Evolutionary conservation across 2,888 invertebrate genomes (phyloP), one percentile per base, ranked within the genome.

Genomic region (Phyllotreta cruciferae): DNA sequence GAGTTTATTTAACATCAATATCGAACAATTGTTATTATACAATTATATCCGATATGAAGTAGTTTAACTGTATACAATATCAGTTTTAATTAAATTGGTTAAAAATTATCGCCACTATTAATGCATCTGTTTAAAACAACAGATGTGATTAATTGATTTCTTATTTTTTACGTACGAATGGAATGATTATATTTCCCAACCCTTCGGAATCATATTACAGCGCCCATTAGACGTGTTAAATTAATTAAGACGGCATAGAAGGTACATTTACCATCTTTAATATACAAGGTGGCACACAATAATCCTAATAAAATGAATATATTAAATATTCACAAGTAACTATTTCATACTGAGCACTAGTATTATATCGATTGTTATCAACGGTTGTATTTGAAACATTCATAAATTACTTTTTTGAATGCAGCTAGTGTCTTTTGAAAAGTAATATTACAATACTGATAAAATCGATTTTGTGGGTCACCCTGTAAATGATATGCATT

Each of bases 401-500:
- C 1, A 24, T 24, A 24, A 1, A 24, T 24, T 1, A 24, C 24
- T 24, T 4, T 24, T 24, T 24, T 24, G 1, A 24, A 24, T 24
- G 24, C 4, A 24, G 4, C 24, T 24, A 41, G 41, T 41, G 5
- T 41, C 9, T 1, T 9, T 41, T n/a, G 5, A 3, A n/a, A 41
- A 41, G 41, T 41, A 41, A 10, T 41, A 41, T 3, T 41, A n/a
- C 1, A 1, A n/a, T 41, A 2, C 9, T 9, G 10, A 41, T 41
- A 3, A 41, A 41, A 41, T 41, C 41, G 41, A 3, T 10, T 44
- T 14, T 6, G 1, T 44, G 44, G 44, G 11, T 44, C 44, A 44
- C 44, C 10, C 44, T 44, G 54, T 62, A 62, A 70, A 71, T 66
- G 68, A 68, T 69, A 66, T 71, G 70, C 70, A 69, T 64, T 69